A percentile compares a stretch with the other conserved stretches of the same genome.
These are phyloP conservation scores for Ormyrus labotus DNA, from an alignment of 2,888 invertebrate genomes.

Conservation along the genomic window DNA sequence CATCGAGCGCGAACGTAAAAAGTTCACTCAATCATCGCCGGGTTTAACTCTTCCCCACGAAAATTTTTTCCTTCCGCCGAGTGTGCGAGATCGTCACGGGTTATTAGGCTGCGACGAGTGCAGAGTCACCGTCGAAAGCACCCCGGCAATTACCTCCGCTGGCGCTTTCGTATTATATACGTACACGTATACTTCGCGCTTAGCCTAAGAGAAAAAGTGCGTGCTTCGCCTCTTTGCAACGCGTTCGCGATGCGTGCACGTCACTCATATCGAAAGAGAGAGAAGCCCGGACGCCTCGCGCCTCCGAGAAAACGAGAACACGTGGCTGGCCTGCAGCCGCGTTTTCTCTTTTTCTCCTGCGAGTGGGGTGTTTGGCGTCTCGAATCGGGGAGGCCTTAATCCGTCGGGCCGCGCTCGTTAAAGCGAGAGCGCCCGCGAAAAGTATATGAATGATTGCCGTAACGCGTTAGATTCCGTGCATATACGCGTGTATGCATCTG, in stretches of 20 bases:
- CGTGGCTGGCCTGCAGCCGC: background rate
- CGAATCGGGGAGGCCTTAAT: conserved; percentile 39
- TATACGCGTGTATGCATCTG: too few species aligned
- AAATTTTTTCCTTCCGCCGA: too few species aligned
- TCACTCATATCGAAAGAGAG: background rate
- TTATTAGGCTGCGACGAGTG: conserved; percentile 11
- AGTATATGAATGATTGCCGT: conserved; percentile 50
- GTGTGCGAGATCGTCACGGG: background rate
- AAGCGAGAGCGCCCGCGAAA: conserved; percentile 35
- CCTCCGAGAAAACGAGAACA: background rate
- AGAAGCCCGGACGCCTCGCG: too few species aligned
- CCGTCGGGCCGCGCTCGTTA: conserved; percentile 37
- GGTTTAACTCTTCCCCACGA: too few species aligned
- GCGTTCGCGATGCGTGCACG: background rate
- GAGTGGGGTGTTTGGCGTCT: conserved; percentile 13
- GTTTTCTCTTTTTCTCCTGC: conserved; percentile 47
- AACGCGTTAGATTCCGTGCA: background rate
- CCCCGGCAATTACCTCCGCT: conserved; percentile 9
- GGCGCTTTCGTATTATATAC: background rate
- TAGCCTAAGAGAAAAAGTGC: conserved; percentile 3
- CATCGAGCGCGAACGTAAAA: too few species aligned
- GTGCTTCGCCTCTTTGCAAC: background rate
- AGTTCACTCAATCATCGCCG: too few species aligned
- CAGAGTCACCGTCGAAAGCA: conserved; percentile 20
- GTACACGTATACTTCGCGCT: background rate